A percentile compares a stretch with the other conserved stretches of the same genome.
These are phyloP conservation scores for Menidia beryllina DNA, from an alignment of 2,113 vertebrate genomes.

Conservation along the genomic window DNA sequence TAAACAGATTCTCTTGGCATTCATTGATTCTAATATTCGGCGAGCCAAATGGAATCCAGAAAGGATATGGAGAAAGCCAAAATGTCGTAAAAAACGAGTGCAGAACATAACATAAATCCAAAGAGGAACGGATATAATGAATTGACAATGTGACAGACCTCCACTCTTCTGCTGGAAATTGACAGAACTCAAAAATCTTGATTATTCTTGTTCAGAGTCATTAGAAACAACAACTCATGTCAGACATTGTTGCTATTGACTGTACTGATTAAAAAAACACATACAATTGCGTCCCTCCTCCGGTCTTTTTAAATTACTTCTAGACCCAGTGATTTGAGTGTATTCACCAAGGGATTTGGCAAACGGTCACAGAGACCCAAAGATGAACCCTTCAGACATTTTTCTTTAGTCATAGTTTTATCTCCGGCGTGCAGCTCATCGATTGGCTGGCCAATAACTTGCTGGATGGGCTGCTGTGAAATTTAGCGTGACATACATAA, in stretches of 20 bases:
- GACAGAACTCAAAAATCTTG: conserved; percentile 3
- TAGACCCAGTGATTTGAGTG: neutral
- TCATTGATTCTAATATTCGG: neutral
- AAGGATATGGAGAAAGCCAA: conserved; percentile 32
- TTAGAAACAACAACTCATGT: neutral
- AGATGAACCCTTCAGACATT: neutral
- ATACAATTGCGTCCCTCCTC: neutral
- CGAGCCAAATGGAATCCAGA: conserved; percentile 44
- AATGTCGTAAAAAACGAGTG: conserved; percentile 1
- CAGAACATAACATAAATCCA: conserved; percentile 3
- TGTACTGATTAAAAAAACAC: no score
- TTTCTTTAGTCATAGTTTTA: neutral
- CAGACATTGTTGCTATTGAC: neutral
- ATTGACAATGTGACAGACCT: neutral
- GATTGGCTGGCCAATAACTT: neutral
- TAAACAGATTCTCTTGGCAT: conserved; percentile 17
- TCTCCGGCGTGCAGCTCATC: neutral
- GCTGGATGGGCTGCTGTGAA: neutral
- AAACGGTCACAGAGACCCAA: neutral
- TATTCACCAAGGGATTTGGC: neutral
- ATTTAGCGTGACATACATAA: neutral
- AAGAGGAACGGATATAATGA: conserved; percentile 5
- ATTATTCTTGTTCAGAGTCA: neutral
- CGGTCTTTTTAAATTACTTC: neutral
- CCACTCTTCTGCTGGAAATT: conserved; percentile 10